phyloP scores from a whole-genome alignment of 2,888 invertebrate genomes.

The Oxyscelio sp. region DNA sequence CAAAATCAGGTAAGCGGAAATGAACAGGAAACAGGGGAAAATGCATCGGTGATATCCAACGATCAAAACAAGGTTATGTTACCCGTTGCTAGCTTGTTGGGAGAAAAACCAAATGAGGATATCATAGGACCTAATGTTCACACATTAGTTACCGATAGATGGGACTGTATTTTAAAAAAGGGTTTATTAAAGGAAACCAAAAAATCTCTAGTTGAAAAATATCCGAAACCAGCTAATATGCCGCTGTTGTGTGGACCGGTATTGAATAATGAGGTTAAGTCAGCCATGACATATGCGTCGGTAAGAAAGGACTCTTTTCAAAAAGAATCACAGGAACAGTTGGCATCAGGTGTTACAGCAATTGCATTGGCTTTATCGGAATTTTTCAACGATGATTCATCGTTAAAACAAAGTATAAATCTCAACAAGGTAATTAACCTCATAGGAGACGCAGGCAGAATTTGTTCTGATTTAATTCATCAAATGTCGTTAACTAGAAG shows the following conservation, averaged over 20 bases:
- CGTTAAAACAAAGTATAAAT: not conserved
- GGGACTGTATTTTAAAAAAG: not conserved
- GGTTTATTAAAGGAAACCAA: not conserved
- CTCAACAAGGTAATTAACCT: not conserved
- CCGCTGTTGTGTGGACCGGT: not conserved
- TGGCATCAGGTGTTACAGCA: not conserved
- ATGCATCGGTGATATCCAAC: too few species aligned
- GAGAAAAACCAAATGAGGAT: not conserved
- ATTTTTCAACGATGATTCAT: not conserved
- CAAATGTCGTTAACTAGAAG: not conserved
- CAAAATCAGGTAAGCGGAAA: too few species aligned
- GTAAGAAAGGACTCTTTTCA: not conserved
- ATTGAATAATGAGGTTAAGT: not conserved
- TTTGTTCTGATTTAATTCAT: not conserved
- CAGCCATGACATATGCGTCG: not conserved
- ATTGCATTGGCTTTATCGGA: constrained; percentile 1
- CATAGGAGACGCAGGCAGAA: not conserved
- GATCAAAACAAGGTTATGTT: too few species aligned
- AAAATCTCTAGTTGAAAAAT: not conserved
- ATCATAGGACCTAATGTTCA: not conserved
- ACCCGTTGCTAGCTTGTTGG: too few species aligned
- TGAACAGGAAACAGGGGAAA: too few species aligned
- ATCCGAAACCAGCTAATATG: not conserved
- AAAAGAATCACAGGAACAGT: not conserved
- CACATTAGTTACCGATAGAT: not conserved